A percentile compares a stretch with the other conserved stretches of the same genome.
phyloP scores from a whole-genome alignment of 2,888 invertebrate species.

The Malachius bipustulatus region DNA sequence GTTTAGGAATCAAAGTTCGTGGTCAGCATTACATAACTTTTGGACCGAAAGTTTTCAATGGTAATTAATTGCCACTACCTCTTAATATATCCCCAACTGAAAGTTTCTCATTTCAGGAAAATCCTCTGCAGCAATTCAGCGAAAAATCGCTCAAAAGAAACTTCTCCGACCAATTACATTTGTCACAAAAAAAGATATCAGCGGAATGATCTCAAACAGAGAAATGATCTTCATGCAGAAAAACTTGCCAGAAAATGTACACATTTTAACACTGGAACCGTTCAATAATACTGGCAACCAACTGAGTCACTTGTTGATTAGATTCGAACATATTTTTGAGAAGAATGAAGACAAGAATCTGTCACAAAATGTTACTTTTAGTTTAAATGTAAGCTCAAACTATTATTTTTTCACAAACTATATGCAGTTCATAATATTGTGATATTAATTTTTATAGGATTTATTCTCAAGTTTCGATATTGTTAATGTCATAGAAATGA shows the following conservation, averaged over 20 bases:
- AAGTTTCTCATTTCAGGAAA: not conserved
- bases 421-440: too few species aligned
- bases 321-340: constrained; percentile 68
- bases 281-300: constrained; percentile 43
- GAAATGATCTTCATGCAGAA: not conserved
- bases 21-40: not conserved
- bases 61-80: too few species aligned
- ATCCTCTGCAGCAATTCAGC: not conserved
- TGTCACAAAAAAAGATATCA: not conserved
- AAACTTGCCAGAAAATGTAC: constrained; percentile 54
- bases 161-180: not conserved
- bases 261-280: constrained; percentile 69
- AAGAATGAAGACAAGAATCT: constrained; percentile 45
- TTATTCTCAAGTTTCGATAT: too few species aligned
- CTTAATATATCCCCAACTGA: not conserved
- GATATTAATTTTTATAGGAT: too few species aligned
- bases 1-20: not conserved
- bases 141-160: not conserved
- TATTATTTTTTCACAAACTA: too few species aligned
- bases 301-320: constrained; percentile 46
- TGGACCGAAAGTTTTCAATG: not conserved
- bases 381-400: too few species aligned
- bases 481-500: too few species aligned
- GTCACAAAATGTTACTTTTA: constrained; percentile 43
- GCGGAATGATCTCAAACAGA: not conserved